A percentile compares a stretch with the other conserved stretches of the same genome.
Evolutionary conservation across 2,797 vertebrate genomes (phyloP).

Genomic region (Cryptoprocta ferox): DNA sequence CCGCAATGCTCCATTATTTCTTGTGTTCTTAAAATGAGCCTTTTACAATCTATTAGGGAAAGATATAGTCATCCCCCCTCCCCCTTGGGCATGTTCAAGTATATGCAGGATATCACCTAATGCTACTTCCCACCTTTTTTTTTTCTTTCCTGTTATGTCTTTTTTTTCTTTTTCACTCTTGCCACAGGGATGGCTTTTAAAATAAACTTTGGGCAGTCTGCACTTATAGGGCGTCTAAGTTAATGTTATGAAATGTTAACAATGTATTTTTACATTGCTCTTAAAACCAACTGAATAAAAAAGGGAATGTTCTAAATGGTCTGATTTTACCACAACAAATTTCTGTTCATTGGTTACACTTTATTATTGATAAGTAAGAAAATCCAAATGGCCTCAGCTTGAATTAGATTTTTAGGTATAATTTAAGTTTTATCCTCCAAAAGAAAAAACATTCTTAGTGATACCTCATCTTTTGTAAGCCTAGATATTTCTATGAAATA

Average conservation of each 20-base stretch:
- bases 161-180: constrained; percentile 60
- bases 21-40: constrained; percentile 45
- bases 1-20: constrained; percentile 49
- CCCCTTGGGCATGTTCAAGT: constrained; percentile 19
- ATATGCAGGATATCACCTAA: constrained; percentile 12
- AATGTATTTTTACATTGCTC: not conserved
- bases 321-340: not conserved
- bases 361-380: not conserved
- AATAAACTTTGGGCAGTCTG: constrained; percentile 46
- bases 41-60: constrained; percentile 56
- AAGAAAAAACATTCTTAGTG: not conserved
- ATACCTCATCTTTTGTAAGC: constrained; percentile 13
- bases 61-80: not conserved
- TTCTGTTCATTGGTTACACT: constrained; percentile 14
- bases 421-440: constrained; percentile 32
- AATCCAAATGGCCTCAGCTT: not conserved
- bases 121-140: constrained; percentile 29
- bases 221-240: not conserved
- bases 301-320: not conserved
- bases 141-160: constrained; percentile 51
- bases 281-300: not conserved
- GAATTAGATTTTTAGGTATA: constrained; percentile 16
- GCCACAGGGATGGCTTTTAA: constrained; percentile 33
- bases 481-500: not conserved
- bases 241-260: not conserved